These are phyloP conservation scores for Exocentrus adspersus DNA, from an alignment of 2,888 invertebrate genomes.

Conservation along the genomic window DNA sequence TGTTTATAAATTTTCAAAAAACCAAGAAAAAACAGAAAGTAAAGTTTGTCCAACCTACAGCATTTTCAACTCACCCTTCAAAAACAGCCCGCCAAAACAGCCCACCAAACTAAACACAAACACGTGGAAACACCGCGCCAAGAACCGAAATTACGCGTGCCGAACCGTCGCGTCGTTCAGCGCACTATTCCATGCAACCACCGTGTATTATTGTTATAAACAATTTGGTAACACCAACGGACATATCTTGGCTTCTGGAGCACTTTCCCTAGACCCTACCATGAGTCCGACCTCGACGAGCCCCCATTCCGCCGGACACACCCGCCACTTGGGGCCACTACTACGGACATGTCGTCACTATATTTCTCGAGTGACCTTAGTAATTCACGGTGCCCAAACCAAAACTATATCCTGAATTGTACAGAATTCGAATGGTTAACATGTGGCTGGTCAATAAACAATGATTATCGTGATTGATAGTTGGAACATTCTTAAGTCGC, in stretches of 20 bases:
- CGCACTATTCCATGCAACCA: slow-evolving; percentile 22
- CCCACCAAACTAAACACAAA: not conserved
- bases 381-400: slow-evolving; percentile 18
- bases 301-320: slow-evolving; percentile 34
- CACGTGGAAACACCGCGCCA: slow-evolving; percentile 7
- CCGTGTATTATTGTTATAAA: slow-evolving; percentile 20
- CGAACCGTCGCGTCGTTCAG: slow-evolving; percentile 10
- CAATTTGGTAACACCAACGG: slow-evolving; percentile 30
- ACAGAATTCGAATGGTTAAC: slow-evolving; percentile 4
- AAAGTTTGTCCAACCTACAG: too few species aligned
- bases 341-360: slow-evolving; percentile 21
- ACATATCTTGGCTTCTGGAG: slow-evolving; percentile 36
- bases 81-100: slow-evolving; percentile 3
- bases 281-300: slow-evolving; percentile 38
- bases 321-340: slow-evolving; percentile 33
- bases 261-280: slow-evolving; percentile 42
- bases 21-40: too few species aligned
- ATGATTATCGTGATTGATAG: too few species aligned
- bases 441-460: too few species aligned
- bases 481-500: too few species aligned
- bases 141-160: slow-evolving; percentile 9
- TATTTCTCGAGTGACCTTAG: slow-evolving; percentile 36
- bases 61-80: not conserved
- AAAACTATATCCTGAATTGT: not conserved
- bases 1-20: too few species aligned